Conservation (phyloP, 2,797 vertebrate genomes). For the Steatocranus sp. region DNA sequence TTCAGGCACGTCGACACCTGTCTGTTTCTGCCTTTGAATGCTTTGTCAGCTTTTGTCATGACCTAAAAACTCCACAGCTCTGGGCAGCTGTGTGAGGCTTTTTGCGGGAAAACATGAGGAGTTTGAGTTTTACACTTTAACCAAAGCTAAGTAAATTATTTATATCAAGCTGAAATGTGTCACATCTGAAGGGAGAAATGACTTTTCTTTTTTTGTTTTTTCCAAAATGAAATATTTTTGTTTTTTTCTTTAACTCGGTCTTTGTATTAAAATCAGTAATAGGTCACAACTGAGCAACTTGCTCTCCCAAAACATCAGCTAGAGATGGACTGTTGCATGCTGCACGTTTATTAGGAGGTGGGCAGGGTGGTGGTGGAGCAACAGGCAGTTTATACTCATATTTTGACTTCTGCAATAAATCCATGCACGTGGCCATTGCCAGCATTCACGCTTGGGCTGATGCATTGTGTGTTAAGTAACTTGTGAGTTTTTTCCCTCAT, state of each 20-base stretch:
- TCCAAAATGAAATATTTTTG: neutral
- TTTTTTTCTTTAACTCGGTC: accelerated
- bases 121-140: neutral
- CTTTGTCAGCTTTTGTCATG: neutral
- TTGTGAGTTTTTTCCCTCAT: neutral
- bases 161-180: neutral
- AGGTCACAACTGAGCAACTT: neutral
- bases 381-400: neutral
- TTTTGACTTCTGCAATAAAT: neutral
- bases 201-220: accelerated
- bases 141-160: neutral
- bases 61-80: neutral
- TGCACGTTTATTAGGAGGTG: neutral
- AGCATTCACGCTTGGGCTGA: neutral
- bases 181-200: neutral
- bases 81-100: neutral
- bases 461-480: neutral
- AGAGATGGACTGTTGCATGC: neutral
- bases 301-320: neutral
- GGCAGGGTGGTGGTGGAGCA: neutral
- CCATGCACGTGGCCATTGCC: neutral
- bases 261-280: neutral
- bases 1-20: neutral
- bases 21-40: neutral
- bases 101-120: neutral